These are phyloP conservation scores for Todiramphus saurophagus DNA, from an alignment of 2,113 vertebrate genomes.

Conservation along the genomic window DNA sequence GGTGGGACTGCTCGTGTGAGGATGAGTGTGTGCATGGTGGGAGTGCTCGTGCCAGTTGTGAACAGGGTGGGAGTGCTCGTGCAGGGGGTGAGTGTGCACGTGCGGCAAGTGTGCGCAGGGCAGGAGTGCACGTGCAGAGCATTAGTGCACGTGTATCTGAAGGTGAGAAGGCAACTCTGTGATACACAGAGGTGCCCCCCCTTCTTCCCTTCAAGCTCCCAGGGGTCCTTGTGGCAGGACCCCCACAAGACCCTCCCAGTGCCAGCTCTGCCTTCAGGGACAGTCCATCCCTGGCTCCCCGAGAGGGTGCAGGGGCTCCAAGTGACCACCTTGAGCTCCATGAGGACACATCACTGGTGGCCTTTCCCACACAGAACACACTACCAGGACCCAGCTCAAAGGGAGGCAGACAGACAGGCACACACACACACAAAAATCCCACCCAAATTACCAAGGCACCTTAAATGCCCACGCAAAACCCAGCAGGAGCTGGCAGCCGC, in stretches of 20 bases:
- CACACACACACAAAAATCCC: neutral
- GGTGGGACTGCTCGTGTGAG: fast-evolving
- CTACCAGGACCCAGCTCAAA: neutral
- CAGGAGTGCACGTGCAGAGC: neutral
- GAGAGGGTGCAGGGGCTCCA: neutral
- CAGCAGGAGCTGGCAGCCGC: neutral
- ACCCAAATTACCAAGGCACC: neutral
- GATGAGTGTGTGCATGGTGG: too few relatives aligned
- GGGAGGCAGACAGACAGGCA: neutral
- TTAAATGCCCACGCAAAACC: neutral
- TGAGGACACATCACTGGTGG: fast-evolving
- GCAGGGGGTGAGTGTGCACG: fast-evolving
- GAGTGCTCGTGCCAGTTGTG: fast-evolving
- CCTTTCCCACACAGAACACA: neutral
- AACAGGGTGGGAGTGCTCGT: fast-evolving
- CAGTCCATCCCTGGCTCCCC: fast-evolving
- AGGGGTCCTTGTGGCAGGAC: neutral
- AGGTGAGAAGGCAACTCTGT: fast-evolving
- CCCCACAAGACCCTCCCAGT: neutral
- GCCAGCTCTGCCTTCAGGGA: fast-evolving
- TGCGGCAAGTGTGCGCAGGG: neutral
- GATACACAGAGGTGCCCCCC: neutral
- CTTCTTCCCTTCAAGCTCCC: neutral
- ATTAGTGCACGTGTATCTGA: fast-evolving
- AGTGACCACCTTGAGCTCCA: neutral